Conservation (phyloP, 2,797 vertebrate species). For the Diplodus puntazzo region DNA sequence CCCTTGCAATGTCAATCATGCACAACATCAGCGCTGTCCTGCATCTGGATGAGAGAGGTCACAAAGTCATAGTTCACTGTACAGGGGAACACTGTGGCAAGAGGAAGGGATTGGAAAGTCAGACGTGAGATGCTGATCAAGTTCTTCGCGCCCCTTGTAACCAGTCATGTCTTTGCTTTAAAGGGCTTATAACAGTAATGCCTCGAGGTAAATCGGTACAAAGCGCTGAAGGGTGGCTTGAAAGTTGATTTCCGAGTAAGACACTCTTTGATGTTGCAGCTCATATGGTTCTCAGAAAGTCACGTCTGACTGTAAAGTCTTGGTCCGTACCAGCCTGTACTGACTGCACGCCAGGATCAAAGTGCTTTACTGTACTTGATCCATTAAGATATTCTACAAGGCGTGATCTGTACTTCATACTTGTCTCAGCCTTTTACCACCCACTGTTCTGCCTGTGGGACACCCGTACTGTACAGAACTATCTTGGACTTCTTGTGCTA, state of each 20-base stretch:
- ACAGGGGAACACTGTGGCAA: not conserved
- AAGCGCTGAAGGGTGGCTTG: constrained; percentile 51
- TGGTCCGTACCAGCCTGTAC: constrained; percentile 49
- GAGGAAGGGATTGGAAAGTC: not conserved
- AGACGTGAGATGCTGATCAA: constrained; percentile 41
- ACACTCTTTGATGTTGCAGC: constrained; percentile 62
- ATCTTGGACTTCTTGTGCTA: not conserved
- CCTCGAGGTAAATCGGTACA: constrained; percentile 26
- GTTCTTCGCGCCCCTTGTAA: constrained; percentile 59
- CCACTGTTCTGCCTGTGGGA: constrained; percentile 10
- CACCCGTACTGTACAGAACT: not conserved
- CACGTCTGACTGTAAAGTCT: constrained; percentile 39
- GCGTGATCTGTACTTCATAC: constrained; percentile 5
- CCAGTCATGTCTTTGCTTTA: constrained; percentile 57
- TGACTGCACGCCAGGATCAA: constrained; percentile 39
- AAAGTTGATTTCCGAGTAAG: constrained; percentile 32
- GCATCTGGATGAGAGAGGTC: constrained; percentile 34
- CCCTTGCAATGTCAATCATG: constrained; percentile 34
- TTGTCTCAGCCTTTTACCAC: constrained; percentile 22
- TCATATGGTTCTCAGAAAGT: constrained; percentile 34
- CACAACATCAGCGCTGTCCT: constrained; percentile 6
- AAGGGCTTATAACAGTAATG: constrained; percentile 50
- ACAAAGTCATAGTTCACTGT: constrained; percentile 26
- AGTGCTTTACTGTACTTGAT: constrained; percentile 54
- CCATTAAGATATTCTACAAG: constrained; percentile 51